These are phyloP conservation scores for Phocoena sinus DNA, from an alignment of 2,113 vertebrate species.

Conservation along the genomic window DNA sequence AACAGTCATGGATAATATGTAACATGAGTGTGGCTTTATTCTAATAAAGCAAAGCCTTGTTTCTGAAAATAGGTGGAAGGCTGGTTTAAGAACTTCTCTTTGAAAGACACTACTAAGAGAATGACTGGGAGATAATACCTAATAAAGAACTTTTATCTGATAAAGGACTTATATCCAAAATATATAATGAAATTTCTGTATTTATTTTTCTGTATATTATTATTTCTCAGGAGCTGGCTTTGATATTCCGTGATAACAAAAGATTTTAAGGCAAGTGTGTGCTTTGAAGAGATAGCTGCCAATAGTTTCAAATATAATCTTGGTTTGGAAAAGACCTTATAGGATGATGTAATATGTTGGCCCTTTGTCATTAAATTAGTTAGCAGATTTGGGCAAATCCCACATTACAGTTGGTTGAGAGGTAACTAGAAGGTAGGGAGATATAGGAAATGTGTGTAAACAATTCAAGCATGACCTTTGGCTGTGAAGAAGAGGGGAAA, in stretches of 20 bases:
- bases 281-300: not conserved
- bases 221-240: not conserved
- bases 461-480: not conserved
- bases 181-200: not conserved
- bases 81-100: not conserved
- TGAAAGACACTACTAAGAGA: not conserved
- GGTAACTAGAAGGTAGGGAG: not conserved
- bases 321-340: not conserved
- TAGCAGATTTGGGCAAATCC: not conserved
- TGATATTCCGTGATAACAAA: not conserved
- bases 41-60: not conserved
- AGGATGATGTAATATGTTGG: not conserved
- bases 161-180: not conserved
- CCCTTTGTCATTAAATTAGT: not conserved
- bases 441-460: not conserved
- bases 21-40: not conserved
- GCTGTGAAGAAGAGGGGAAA: not conserved
- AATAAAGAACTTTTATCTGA: not conserved
- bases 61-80: not conserved
- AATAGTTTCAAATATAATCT: not conserved
- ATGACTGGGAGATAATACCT: not conserved
- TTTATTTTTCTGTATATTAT: not conserved
- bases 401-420: not conserved
- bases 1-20: not conserved
- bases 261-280: not conserved